phyloP scores from a whole-genome alignment of 2,797 vertebrate species.

The Poecile montanus region DNA sequence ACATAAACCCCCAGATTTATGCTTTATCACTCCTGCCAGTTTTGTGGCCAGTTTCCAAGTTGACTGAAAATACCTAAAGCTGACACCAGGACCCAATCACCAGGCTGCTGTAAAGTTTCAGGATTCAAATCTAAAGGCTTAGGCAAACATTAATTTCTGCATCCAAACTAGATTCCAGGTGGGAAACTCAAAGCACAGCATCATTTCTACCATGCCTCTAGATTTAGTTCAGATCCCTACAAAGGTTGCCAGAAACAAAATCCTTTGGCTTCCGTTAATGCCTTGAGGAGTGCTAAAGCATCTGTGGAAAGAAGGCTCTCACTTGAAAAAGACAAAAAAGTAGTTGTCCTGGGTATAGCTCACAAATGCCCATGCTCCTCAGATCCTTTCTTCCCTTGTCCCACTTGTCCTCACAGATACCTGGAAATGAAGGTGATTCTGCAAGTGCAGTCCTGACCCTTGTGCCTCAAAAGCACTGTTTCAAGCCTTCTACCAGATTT shows the following conservation, averaged over 20 bases:
- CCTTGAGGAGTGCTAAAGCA: neutral
- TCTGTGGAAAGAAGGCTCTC: neutral
- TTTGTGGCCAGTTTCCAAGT: neutral
- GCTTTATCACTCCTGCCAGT: neutral
- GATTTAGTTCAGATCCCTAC: neutral
- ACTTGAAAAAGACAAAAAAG: neutral
- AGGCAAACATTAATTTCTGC: neutral
- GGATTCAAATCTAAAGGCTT: neutral
- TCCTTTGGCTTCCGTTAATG: neutral
- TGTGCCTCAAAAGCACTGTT: neutral
- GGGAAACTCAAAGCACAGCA: neutral
- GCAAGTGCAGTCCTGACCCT: neutral
- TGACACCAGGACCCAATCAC: neutral
- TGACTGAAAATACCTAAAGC: neutral
- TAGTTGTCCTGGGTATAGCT: neutral
- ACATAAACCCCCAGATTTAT: neutral
- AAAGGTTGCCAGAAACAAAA: neutral
- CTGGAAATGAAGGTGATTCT: neutral
- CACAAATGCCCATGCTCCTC: neutral
- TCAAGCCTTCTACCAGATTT: neutral
- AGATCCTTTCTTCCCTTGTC: neutral
- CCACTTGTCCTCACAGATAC: accelerated
- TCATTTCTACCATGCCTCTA: neutral
- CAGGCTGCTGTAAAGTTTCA: neutral
- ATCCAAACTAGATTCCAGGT: neutral